Conservation (phyloP, 2,113 vertebrate species). For the Ochotona curzoniae region DNA sequence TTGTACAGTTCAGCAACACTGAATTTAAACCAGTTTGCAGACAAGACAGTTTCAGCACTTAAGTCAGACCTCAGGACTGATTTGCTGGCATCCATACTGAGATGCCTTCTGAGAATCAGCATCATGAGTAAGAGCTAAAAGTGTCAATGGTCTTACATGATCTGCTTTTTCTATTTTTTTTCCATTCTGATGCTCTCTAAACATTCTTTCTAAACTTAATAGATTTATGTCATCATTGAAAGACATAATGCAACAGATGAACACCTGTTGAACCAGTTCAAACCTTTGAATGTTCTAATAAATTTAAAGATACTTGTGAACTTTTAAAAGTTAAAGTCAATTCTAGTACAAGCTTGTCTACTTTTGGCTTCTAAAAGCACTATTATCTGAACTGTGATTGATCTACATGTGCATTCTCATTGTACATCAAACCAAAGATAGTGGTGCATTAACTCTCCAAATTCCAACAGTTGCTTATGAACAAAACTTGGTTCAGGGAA, state of each 20-base stretch:
- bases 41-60: neutral
- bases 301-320: conserved; percentile 15
- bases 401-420: neutral
- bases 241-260: neutral
- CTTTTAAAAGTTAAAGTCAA: neutral
- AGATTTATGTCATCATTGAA: neutral
- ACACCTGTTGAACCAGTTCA: neutral
- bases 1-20: conserved; percentile 30
- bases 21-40: conserved; percentile 42
- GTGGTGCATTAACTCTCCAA: neutral
- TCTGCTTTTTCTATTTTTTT: neutral
- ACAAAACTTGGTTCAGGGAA: conserved; percentile 41
- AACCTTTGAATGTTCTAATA: neutral
- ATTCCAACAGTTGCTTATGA: neutral
- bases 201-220: neutral
- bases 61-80: neutral
- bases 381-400: neutral
- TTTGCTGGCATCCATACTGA: conserved; percentile 13
- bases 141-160: neutral
- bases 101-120: neutral
- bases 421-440: conserved; percentile 25
- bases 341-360: neutral
- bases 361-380: neutral
- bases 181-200: neutral
- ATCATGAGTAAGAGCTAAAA: neutral